These are phyloP conservation scores for Catharus ustulatus DNA, from an alignment of 2,797 vertebrate genomes.

Conservation along the genomic window DNA sequence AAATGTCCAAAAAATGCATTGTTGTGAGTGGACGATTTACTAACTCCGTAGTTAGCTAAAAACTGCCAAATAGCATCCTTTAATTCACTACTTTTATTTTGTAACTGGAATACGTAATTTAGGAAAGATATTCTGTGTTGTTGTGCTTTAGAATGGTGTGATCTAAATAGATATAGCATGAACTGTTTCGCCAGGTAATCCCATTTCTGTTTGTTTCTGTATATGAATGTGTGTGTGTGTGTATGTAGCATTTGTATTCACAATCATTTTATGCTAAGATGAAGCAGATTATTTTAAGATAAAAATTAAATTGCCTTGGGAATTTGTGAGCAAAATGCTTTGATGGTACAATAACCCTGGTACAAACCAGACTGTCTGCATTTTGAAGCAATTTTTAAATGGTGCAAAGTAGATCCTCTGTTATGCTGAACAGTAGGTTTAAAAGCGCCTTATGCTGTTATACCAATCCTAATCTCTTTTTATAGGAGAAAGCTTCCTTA, in stretches of 20 bases:
- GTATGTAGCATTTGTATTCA: not conserved
- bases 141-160: not conserved
- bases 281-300: not conserved
- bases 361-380: fast-evolving
- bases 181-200: not conserved
- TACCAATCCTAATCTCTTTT: not conserved
- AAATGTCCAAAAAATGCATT: constrained; percentile 46
- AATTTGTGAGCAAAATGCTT: not conserved
- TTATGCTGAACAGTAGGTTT: not conserved
- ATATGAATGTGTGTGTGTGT: not conserved
- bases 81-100: not conserved
- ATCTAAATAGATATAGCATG: not conserved
- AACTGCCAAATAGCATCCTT: not conserved
- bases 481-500: not conserved
- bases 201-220: not conserved
- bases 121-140: not conserved
- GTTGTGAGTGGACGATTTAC: not conserved
- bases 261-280: not conserved
- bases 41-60: not conserved
- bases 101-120: not conserved
- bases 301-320: not conserved
- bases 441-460: not conserved
- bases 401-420: not conserved
- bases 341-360: not conserved
- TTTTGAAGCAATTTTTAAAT: not conserved